Conservation (phyloP, 2,888 invertebrate genomes). For the Lasius platythorax region DNA sequence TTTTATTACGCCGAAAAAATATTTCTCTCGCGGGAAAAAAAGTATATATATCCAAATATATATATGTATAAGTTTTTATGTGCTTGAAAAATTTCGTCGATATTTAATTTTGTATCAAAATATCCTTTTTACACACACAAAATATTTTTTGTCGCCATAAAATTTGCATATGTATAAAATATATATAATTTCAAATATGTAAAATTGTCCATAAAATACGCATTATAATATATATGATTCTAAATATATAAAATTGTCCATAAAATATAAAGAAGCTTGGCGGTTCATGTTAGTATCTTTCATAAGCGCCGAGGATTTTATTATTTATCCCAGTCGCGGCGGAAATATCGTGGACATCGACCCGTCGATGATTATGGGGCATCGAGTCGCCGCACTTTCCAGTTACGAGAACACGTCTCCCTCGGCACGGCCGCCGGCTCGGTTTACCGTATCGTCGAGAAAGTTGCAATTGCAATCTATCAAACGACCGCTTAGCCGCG, state of each 20-base stretch:
- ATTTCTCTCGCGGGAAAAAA: not conserved
- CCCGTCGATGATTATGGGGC: slow-evolving; percentile 29
- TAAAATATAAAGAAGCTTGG: not conserved
- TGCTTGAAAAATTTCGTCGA: not conserved
- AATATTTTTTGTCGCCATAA: not conserved
- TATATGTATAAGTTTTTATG: not conserved
- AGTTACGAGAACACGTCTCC: slow-evolving; percentile 52
- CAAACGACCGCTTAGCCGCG: slow-evolving; percentile 63
- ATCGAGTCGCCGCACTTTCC: slow-evolving; percentile 61
- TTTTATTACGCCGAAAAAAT: not conserved
- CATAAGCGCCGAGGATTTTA: not conserved
- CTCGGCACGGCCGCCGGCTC: slow-evolving; percentile 21
- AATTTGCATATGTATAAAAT: not conserved
- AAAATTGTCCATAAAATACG: not conserved
- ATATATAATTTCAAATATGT: not conserved
- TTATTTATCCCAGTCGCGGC: not conserved
- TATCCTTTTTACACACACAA: not conserved
- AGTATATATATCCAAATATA: not conserved
- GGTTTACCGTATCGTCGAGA: slow-evolving; percentile 64
- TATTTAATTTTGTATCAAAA: not conserved
- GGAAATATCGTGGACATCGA: slow-evolving; percentile 12
- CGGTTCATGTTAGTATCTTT: not conserved
- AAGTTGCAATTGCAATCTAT: slow-evolving; percentile 77
- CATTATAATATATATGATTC: not conserved
- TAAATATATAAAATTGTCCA: not conserved